Conservation (phyloP, 2,113 vertebrate species). For the Stigmatopora nigra region DNA sequence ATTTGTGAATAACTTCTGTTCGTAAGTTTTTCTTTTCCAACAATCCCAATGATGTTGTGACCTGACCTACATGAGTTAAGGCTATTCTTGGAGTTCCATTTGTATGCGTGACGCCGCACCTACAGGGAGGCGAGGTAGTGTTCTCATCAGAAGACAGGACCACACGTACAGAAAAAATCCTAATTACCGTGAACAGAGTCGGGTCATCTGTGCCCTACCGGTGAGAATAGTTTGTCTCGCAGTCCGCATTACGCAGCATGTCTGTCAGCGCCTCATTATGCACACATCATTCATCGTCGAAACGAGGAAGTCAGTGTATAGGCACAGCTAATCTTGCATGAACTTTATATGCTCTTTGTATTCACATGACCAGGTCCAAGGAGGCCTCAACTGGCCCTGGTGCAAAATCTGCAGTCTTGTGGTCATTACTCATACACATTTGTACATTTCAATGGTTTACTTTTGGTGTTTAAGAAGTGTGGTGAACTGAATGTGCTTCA, state of each 20-base stretch:
- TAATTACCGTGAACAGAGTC: slow-evolving; percentile 61
- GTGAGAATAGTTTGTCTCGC: slow-evolving; percentile 64
- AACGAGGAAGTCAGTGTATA: slow-evolving; percentile 26
- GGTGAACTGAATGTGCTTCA: not conserved
- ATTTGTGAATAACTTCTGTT: slow-evolving; percentile 13
- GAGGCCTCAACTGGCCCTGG: slow-evolving; percentile 9
- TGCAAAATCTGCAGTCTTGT: not conserved
- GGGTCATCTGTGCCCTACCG: slow-evolving; percentile 50
- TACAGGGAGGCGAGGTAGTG: slow-evolving; percentile 41
- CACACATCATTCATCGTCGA: slow-evolving; percentile 63
- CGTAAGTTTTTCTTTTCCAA: slow-evolving; percentile 27
- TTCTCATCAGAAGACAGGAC: slow-evolving; percentile 44
- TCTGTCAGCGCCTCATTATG: slow-evolving; percentile 66
- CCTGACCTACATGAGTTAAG: slow-evolving; percentile 45
- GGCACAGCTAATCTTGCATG: not conserved
- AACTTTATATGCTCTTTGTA: slow-evolving; percentile 44
- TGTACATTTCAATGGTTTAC: not conserved
- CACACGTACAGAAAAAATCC: slow-evolving; percentile 28
- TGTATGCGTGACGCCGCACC: slow-evolving; percentile 33
- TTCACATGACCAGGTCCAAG: slow-evolving; percentile 25
- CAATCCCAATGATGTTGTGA: slow-evolving; percentile 38
- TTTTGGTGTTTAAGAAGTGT: not conserved
- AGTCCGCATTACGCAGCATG: slow-evolving; percentile 63
- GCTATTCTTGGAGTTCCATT: slow-evolving; percentile 33
- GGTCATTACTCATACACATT: not conserved